Base-by-base conservation (phyloP, 2,797 vertebrate genomes). In the Microctenopoma steveboyesi region DNA sequence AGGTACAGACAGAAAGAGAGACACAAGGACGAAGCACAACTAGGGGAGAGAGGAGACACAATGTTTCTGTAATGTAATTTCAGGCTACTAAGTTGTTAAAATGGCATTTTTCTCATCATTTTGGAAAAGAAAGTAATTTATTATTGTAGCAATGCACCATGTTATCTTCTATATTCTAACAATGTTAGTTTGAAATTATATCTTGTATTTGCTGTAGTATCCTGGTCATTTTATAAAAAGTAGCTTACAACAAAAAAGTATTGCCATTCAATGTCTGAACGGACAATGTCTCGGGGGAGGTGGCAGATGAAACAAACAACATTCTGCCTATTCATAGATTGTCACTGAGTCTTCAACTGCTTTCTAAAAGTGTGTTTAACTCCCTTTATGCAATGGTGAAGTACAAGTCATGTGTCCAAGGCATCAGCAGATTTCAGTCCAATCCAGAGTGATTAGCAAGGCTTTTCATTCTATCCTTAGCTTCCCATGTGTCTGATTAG, bases 391-490 rank as follows among this genome's bases (percentile, higher is more conserved):
- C 87, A 91, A 87, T 35, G 50, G 66, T 59, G 64, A 86, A 82
- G 87, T 79, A 84, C 80, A 47, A 74, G 88, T 92, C 90, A 87
- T 91, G 87, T 90, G 85, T 78, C 82, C 91, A 95, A 95, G 95
- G 91, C 92, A 86, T 85, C 86, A 77, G 79, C 92, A 94, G 93
- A 93, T 95, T 93, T 92, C 85, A 91, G 88, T 90, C 81, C 92
- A 89, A 92, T 85, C 92, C 83, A 92, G 87, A 89, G 92, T 94
- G 95, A 95, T 96, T 96, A 96, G 86, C 75, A 72, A 66, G 92
- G 95, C 94, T 97, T 97, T 95, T 91, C 88, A 88, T 93, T 95
- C 95, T 96, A 96, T 96, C 94, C 93, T 95, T 96, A 94, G 95
- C 87, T 63, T 90, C 93, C 78, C 88, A 88, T 88, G 90, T 88